A percentile compares a stretch with the other conserved stretches of the same genome.
phyloP scores from a whole-genome alignment of 1,140 invertebrate genomes.

The Penaeus vannamei region DNA sequence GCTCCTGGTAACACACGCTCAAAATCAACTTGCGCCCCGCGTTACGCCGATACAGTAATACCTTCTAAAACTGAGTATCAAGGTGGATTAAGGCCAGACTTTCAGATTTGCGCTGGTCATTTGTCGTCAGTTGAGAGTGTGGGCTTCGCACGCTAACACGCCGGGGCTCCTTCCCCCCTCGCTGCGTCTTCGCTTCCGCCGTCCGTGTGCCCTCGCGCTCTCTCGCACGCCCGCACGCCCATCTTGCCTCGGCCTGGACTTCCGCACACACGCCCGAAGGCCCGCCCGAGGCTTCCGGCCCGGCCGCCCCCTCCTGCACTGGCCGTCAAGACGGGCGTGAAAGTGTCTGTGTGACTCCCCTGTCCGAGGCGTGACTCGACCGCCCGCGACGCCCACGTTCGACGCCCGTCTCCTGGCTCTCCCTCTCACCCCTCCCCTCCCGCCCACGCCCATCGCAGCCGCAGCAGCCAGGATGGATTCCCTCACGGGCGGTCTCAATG shows the following conservation, averaged over 20 bases:
- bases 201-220: not conserved
- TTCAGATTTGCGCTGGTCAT: constrained; percentile 61
- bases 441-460: not conserved
- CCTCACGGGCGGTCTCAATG: constrained; percentile 51
- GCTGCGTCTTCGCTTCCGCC: constrained; percentile 11
- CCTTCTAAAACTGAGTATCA: constrained; percentile 62
- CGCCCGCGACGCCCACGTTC: not conserved
- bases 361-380: no score
- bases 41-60: constrained; percentile 59
- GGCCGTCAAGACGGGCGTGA: no score
- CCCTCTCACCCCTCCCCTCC: not conserved
- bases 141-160: not conserved
- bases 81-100: constrained; percentile 60
- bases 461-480: constrained; percentile 50
- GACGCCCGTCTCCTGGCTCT: not conserved
- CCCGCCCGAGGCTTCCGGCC: not conserved
- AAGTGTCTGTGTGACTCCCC: no score
- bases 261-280: not conserved
- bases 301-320: not conserved
- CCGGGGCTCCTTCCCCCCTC: not conserved
- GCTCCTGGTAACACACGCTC: constrained; percentile 63
- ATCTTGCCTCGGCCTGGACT: not conserved
- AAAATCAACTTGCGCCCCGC: constrained; percentile 61
- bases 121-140: constrained; percentile 62
- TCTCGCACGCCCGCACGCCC: not conserved